Evolutionary conservation across 1,140 invertebrate genomes (phyloP).

Genomic region (Geopemphigus sp.): DNA sequence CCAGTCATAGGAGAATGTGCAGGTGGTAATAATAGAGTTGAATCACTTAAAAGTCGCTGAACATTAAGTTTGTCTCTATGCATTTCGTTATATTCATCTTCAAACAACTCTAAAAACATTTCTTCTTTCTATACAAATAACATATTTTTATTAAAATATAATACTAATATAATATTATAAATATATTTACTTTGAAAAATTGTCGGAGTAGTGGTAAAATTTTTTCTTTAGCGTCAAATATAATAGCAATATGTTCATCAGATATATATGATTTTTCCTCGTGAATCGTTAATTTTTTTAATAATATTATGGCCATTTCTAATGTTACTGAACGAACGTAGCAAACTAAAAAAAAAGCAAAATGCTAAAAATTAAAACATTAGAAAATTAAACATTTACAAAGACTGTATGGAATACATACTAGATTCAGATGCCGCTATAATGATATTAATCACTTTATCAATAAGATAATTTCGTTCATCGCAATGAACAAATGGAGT

Average conservation of each 20-base stretch:
- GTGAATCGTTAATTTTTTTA: constrained; percentile 64
- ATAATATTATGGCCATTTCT: constrained; percentile 78
- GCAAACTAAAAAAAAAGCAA: constrained; percentile 59
- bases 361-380: constrained; percentile 41
- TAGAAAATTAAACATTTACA: constrained; percentile 26
- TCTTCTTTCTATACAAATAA: constrained; percentile 75
- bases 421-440: constrained; percentile 77
- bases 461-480: constrained; percentile 69
- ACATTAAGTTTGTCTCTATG: constrained; percentile 83
- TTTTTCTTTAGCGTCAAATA: constrained; percentile 80
- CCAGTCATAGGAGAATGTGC: constrained; percentile 94
- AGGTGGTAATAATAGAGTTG: constrained; percentile 91
- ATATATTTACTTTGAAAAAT: constrained; percentile 78
- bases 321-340: constrained; percentile 89
- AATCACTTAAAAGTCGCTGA: constrained; percentile 92
- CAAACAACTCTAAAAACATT: constrained; percentile 98
- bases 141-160: constrained; percentile 7
- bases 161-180: not conserved
- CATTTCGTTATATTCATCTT: constrained; percentile 95
- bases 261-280: constrained; percentile 60
- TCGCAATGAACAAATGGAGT: constrained; percentile 9
- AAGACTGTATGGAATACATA: constrained; percentile 56
- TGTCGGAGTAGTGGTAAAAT: constrained; percentile 82
- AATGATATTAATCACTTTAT: constrained; percentile 77
- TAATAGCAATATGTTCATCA: constrained; percentile 66